These are phyloP conservation scores for Frankliniella fusca DNA, from an alignment of 2,888 invertebrate genomes.

Conservation along the genomic window DNA sequence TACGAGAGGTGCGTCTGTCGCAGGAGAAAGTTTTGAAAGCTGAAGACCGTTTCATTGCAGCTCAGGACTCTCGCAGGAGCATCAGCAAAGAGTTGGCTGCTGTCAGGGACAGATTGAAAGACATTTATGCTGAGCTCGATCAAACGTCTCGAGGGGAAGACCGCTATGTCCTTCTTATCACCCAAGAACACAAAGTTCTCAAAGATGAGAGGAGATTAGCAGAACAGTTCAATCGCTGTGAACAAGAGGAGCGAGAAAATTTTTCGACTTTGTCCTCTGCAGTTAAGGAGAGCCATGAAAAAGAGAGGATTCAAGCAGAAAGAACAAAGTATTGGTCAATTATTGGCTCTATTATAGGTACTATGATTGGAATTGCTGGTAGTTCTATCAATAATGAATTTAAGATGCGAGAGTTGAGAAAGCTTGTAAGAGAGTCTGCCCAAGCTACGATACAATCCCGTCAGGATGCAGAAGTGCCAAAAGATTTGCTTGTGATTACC, in stretches of 20 bases:
- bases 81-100: conserved; percentile 58
- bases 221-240: conserved; percentile 59
- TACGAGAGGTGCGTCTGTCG: conserved; percentile 70
- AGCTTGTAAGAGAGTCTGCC: conserved; percentile 53
- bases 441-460: conserved; percentile 2
- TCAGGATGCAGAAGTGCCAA: neutral
- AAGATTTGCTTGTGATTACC: neutral
- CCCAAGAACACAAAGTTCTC: conserved; percentile 57
- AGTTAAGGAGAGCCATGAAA: conserved; percentile 75
- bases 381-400: conserved; percentile 62
- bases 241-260: conserved; percentile 68
- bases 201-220: conserved; percentile 51
- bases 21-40: conserved; percentile 69
- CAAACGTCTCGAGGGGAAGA: conserved; percentile 73
- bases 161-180: conserved; percentile 50
- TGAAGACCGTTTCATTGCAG: conserved; percentile 60
- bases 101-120: conserved; percentile 62
- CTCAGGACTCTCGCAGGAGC: conserved; percentile 63
- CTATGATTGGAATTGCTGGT: conserved; percentile 60
- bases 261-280: conserved; percentile 67
- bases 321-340: conserved; percentile 81
- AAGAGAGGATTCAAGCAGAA: conserved; percentile 75
- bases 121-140: conserved; percentile 70
- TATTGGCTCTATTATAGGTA: conserved; percentile 66
- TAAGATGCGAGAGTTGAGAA: conserved; percentile 61